These are phyloP conservation scores for Bilobella aurantiaca DNA, from an alignment of 1,140 invertebrate genomes.

Conservation along the genomic window DNA sequence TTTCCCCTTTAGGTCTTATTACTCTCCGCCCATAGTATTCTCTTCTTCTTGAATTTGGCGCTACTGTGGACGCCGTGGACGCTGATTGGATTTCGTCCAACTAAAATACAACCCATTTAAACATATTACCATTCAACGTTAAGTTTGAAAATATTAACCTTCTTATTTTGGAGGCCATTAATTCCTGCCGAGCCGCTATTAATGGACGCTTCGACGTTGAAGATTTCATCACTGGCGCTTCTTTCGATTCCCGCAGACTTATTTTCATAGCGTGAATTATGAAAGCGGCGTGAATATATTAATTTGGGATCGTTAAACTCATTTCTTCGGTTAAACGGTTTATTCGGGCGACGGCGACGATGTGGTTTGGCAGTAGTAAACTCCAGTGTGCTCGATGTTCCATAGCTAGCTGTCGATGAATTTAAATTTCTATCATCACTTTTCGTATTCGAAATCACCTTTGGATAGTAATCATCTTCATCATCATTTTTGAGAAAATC, in stretches of 20 bases:
- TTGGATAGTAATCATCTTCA: background rate
- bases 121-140: too few relatives aligned
- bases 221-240: conserved; percentile 26
- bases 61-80: background rate
- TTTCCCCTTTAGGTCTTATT: conserved; percentile 6
- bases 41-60: background rate
- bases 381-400: too few relatives aligned
- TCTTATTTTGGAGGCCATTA: conserved; percentile 24
- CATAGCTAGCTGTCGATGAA: too few relatives aligned
- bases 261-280: conserved; percentile 9
- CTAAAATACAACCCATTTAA: too few relatives aligned
- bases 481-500: conserved; percentile 9
- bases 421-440: background rate
- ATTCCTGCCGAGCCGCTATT: conserved; percentile 19
- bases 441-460: background rate
- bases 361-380: too few relatives aligned
- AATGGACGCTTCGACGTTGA: conserved; percentile 31
- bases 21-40: conserved; percentile 11
- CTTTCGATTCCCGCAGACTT: conserved; percentile 9
- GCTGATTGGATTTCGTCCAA: background rate
- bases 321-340: too few relatives aligned
- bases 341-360: too few relatives aligned
- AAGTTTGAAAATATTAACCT: conserved; percentile 22
- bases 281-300: conserved; percentile 21
- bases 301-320: conserved; percentile 13